A percentile compares a stretch with the other conserved stretches of the same genome.
phyloP scores from a whole-genome alignment of 2,797 vertebrate genomes.

The Coracias cyanogaster region DNA sequence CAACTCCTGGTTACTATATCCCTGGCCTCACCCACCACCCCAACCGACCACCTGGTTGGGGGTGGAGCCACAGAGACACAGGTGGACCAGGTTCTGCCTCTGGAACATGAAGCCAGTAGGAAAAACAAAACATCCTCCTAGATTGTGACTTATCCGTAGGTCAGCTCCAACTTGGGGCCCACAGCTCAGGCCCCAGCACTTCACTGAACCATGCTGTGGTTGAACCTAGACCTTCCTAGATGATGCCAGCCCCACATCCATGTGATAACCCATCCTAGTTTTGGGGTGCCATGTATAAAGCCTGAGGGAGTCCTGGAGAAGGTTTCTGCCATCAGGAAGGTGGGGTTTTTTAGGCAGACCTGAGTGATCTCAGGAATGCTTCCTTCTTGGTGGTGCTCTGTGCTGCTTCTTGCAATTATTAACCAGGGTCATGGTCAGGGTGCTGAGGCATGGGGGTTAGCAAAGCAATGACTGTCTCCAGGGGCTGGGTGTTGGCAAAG shows the following conservation, averaged over 20 bases:
- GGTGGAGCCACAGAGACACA: no score
- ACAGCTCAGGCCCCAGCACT: no score
- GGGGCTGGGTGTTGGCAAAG: background rate
- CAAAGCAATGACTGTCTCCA: background rate
- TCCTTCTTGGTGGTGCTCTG: background rate
- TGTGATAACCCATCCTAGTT: background rate
- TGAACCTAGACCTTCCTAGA: background rate
- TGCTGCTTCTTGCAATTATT: conserved; percentile 22
- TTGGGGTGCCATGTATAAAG: background rate
- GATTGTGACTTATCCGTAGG: no score
- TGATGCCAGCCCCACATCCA: accelerated
- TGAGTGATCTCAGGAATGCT: background rate
- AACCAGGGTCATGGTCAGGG: background rate
- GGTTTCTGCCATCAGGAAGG: background rate
- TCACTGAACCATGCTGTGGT: background rate
- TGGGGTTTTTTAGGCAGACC: background rate
- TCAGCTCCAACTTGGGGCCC: no score
- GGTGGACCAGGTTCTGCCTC: no score
- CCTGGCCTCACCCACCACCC: no score
- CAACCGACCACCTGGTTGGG: no score
- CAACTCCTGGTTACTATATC: no score
- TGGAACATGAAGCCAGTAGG: no score
- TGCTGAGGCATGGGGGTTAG: background rate
- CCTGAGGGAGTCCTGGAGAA: background rate
- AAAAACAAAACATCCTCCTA: no score